Conservation (phyloP, 2,888 invertebrate species). For the Cantharis rustica region DNA sequence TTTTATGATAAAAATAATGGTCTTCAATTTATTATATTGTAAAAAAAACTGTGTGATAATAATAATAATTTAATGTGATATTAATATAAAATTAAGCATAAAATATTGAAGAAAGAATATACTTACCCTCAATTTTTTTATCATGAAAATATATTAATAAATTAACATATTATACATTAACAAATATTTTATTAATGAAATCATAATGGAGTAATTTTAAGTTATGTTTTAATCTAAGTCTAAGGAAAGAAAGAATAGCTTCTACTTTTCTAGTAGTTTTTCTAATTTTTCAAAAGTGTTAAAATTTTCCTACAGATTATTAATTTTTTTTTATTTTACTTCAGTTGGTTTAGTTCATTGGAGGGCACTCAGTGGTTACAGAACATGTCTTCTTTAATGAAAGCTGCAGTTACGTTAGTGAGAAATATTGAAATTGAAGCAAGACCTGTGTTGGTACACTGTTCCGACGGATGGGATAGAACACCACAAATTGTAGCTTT, state of each 20-base stretch:
- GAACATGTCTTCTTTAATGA: constrained; percentile 83
- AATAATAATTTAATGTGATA: no score
- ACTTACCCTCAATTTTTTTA: no score
- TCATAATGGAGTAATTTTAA: no score
- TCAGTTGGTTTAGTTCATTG: constrained; percentile 85
- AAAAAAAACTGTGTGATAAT: no score
- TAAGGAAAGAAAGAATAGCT: not conserved
- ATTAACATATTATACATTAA: no score
- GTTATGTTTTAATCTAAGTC: not conserved
- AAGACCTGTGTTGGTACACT: constrained; percentile 93
- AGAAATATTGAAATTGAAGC: constrained; percentile 80
- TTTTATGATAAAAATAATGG: no score
- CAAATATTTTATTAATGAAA: no score
- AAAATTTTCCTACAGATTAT: not conserved
- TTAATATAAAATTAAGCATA: no score
- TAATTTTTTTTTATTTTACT: constrained; percentile 36
- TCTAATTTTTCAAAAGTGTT: not conserved
- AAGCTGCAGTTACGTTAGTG: constrained; percentile 80
- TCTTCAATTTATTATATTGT: no score
- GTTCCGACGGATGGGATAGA: constrained; percentile 99
- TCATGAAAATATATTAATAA: no score
- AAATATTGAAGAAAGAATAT: no score
- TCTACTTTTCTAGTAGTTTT: not conserved
- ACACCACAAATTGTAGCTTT: constrained; percentile 96
- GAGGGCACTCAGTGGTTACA: constrained; percentile 93